Evolutionary conservation across 2,888 invertebrate genomes (phyloP).

Genomic region (Orchestes rusci): DNA sequence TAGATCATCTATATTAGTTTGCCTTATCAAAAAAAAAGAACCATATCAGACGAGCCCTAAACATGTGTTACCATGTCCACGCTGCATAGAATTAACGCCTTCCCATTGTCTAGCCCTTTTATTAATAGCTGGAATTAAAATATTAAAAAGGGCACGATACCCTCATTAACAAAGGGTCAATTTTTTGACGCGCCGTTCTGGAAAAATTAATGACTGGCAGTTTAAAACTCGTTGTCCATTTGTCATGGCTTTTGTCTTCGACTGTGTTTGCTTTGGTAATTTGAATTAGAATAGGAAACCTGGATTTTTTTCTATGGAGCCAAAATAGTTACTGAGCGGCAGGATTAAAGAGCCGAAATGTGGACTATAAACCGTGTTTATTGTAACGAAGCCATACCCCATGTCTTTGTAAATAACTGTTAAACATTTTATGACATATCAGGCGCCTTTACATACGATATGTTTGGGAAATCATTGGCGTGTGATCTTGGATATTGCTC

Average conservation of each 20-base stretch:
- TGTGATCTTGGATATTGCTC: too few species aligned
- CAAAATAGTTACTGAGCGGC: constrained; percentile 39
- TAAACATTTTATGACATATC: constrained; percentile 39
- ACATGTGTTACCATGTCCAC: too few species aligned
- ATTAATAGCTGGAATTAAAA: constrained; percentile 27
- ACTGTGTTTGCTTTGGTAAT: too few species aligned
- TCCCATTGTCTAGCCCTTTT: too few species aligned
- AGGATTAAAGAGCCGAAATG: constrained; percentile 35
- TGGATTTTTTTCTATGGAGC: too few species aligned
- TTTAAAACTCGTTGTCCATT: constrained; percentile 41
- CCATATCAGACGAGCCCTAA: too few species aligned
- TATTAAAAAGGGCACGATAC: constrained; percentile 36
- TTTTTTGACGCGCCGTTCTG: constrained; percentile 35
- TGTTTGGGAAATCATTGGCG: constrained; percentile 15
- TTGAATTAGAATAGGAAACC: too few species aligned
- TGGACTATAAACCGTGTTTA: constrained; percentile 42
- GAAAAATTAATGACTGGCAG: constrained; percentile 35
- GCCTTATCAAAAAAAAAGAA: too few species aligned
- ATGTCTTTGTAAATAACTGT: constrained; percentile 42
- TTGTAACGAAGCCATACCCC: constrained; percentile 41
- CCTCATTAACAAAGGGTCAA: constrained; percentile 41
- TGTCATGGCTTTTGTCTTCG: constrained; percentile 43
- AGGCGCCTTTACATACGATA: constrained; percentile 37
- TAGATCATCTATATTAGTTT: too few species aligned
- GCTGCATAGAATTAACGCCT: too few species aligned